phyloP scores from a whole-genome alignment of 2,113 vertebrate genomes.

The Dicentrarchus labrax region DNA sequence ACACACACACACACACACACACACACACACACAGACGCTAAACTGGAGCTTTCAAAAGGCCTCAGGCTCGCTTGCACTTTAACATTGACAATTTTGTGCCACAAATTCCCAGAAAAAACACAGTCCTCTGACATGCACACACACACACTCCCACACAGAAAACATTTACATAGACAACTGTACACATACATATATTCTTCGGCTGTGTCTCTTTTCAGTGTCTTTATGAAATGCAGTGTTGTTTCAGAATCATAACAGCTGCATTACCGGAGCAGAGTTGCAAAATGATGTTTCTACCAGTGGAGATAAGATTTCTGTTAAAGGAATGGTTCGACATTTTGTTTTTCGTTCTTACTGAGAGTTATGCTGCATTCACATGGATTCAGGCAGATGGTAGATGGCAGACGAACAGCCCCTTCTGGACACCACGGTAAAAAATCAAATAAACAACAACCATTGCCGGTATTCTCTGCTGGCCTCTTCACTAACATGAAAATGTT shows the following conservation, averaged over 20 bases:
- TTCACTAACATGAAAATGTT: too few species aligned
- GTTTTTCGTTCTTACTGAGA: background rate
- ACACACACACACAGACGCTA: background rate
- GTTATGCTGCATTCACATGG: too few species aligned
- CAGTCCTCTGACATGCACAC: background rate
- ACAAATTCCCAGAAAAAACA: conserved; percentile 24
- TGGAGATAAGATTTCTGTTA: background rate
- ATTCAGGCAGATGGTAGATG: too few species aligned
- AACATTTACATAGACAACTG: background rate
- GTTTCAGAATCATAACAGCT: background rate
- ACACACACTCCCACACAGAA: conserved; percentile 5
- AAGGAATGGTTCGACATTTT: background rate
- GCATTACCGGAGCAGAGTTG: too few species aligned
- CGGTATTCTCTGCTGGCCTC: too few species aligned
- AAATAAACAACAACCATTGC: too few species aligned
- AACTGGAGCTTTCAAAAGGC: conserved; percentile 47
- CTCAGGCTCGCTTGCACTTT: conserved; percentile 44
- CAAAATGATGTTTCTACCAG: background rate
- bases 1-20: background rate
- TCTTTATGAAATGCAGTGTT: background rate
- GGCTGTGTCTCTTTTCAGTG: background rate
- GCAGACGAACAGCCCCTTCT: too few species aligned
- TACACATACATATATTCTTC: background rate
- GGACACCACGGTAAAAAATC: too few species aligned
- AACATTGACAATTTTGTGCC: conserved; percentile 19